These are phyloP conservation scores for Quadriops clusia DNA, from an alignment of 2,888 invertebrate genomes.

Conservation along the genomic window DNA sequence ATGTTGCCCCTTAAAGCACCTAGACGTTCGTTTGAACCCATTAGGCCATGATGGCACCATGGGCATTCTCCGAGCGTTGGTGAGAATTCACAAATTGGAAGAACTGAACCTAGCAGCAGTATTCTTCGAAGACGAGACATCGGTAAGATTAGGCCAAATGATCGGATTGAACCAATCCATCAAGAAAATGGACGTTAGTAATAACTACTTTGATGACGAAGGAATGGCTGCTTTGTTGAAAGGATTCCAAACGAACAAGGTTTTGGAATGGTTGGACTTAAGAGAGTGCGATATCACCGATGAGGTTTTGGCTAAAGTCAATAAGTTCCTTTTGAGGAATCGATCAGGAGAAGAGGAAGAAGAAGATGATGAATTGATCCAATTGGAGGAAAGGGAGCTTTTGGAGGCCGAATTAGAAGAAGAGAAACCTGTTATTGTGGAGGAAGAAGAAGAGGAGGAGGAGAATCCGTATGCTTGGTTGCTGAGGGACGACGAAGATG, in stretches of 20 bases:
- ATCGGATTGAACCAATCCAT: constrained; percentile 43
- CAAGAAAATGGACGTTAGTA: constrained; percentile 44
- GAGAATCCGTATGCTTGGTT: no score
- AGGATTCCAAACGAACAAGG: constrained; percentile 22
- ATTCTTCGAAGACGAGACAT: constrained; percentile 41
- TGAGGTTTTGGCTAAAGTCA: constrained; percentile 36
- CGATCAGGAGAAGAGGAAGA: constrained; percentile 18
- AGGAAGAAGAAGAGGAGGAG: no score
- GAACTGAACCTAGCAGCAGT: constrained; percentile 46
- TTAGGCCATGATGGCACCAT: constrained; percentile 47
- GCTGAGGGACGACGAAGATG: no score
- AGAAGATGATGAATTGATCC: constrained; percentile 12
- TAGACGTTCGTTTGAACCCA: constrained; percentile 50
- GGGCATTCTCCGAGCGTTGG: constrained; percentile 45
- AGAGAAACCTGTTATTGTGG: no score
- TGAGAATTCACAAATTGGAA: constrained; percentile 43
- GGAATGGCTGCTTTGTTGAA: no score
- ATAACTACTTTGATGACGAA: constrained; percentile 48
- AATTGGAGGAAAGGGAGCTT: constrained; percentile 9
- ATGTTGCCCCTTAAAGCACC: constrained; percentile 26
- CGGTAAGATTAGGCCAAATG: constrained; percentile 43
- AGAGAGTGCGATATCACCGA: constrained; percentile 38
- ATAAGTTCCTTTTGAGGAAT: constrained; percentile 40
- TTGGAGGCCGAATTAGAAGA: constrained; percentile 6
- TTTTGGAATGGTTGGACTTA: constrained; percentile 27